These are phyloP conservation scores for Argopecten irradians DNA, from an alignment of 1,140 invertebrate genomes.

Conservation along the genomic window DNA sequence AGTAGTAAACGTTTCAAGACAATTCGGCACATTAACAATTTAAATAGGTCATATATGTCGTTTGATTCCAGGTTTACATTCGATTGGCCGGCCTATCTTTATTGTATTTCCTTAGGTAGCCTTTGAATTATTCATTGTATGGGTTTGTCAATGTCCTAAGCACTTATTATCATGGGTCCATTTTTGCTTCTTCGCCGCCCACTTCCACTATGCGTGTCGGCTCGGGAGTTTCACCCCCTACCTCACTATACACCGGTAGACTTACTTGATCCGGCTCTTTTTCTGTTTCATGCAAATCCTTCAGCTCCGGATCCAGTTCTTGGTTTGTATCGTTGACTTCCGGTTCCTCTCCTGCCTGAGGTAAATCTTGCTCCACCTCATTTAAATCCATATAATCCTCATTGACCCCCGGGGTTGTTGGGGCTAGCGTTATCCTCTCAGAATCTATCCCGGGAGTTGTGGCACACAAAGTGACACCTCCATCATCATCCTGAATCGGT, in stretches of 20 bases:
- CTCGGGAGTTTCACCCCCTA: constrained; percentile 53
- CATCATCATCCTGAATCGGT: constrained; percentile 51
- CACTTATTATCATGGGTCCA: constrained; percentile 46
- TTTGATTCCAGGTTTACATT: too few relatives aligned
- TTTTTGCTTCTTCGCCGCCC: constrained; percentile 39
- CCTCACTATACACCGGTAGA: constrained; percentile 53
- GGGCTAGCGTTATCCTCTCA: constrained; percentile 29
- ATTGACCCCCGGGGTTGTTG: constrained; percentile 12
- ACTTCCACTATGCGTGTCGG: constrained; percentile 53
- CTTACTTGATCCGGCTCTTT: constrained; percentile 47
- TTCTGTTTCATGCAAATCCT: neutral
- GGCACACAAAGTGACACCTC: constrained; percentile 51
- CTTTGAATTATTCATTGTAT: too few relatives aligned
- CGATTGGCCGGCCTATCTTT: too few relatives aligned
- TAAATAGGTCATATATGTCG: too few relatives aligned
- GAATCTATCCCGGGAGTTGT: constrained; percentile 49
- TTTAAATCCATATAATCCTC: constrained; percentile 27
- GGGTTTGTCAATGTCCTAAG: too few relatives aligned
- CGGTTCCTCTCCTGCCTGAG: neutral
- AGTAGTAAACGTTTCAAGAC: too few relatives aligned
- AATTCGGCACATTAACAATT: too few relatives aligned
- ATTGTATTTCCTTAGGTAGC: too few relatives aligned
- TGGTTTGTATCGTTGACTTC: neutral
- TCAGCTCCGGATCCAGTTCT: constrained; percentile 3
- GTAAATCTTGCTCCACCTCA: neutral